Base-by-base conservation (phyloP, 2,113 vertebrate genomes). In the Fregetta grallaria region DNA sequence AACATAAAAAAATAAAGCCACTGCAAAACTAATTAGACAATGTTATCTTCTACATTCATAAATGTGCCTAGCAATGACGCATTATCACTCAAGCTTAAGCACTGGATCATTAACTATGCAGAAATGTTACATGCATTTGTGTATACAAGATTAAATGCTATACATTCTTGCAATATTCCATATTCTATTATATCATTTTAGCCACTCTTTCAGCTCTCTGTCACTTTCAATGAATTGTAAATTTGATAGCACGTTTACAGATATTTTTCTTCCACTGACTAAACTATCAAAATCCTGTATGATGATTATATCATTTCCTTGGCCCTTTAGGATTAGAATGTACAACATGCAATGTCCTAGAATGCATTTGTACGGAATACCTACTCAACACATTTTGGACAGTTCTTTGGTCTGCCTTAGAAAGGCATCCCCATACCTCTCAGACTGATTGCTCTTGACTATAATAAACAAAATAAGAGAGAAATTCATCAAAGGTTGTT, bases 191-290 rank as follows among this genome's bases (percentile, higher is more conserved):
- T 42, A 62, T 68, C 14, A 78, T 80, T 94, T 88, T 68, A 88
- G 80, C 49, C 3, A 0, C 56, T 95, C 79, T 86, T 95, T 86
- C 89, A 86, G 94, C 71, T 95, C 79, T 78, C 36, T 91, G 88
- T 92, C 95, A 96, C 66, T 96, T 96, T 63, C 93, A 95, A 91
- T 95, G 77, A 97, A 90, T 87, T 96, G 87, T 84, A 94, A 92
- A 97, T 92, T 96, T 96, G 84, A 88, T 85, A 87, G 58, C 70
- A 79, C 85, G 77, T 95, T 97, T 96, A 92, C 86, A 92, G 83
- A 87, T 79, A 82, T 84, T 95, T 96, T 92, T 91, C 83, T 89
- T 88, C n/a, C 73, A 45, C 70, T 93, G 78, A 92, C 90, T 90
- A 86, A 96, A 59, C 53, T 81, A 91, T 86, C 83, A 91, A 84